Base-by-base conservation (phyloP, 1,140 invertebrate genomes). In the Danaus plexippus region DNA sequence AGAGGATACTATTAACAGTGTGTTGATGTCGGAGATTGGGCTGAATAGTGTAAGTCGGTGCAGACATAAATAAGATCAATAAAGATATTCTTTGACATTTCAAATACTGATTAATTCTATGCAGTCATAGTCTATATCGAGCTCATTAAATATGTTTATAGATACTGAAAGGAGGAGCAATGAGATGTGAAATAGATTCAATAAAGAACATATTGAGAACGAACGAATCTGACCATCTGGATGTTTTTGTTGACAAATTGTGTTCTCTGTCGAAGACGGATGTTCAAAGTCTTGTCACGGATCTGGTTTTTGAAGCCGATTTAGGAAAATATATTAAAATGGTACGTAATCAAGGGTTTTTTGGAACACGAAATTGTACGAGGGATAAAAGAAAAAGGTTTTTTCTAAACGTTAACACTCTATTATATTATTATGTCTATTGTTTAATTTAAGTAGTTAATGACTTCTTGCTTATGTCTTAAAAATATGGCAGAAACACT, bases 21-120 rank as follows among this genome's bases (percentile, higher is more conserved):
- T 90, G 13, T 79, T 90, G 65, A 62, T 75, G n/a, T 79, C 88
- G 5, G 81, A 87, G 40, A 72, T 90, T 13, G 89, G 86, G 60
- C 80, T 90, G 22, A 69, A 87, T 75, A 88, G 89, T 32, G 89
- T 90, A 72, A 88, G 89, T 60, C 15, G 15, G 54, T n/a, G 49
- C 47, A 50, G 18, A n/a, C 22, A 57, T 57, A 48, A 43, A 55
- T 32, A 32, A 32, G 22, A 32, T 32, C 1, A 7, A 32, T 32
- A 32, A 32, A 32, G 22, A 32, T 32, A 32, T 32, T 6, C 18
- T 22, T 32, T 32, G 22, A 32, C 22, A 32, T 32, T 32, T 32
- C 2, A 32, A 32, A 32, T 6, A 32, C 22, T 32, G 22, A 32
- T 5, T 32, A 32, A 32, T 32, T 32, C 5, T 7, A 32, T n/a